Base-by-base conservation (phyloP, 2,113 vertebrate species). In the Urocitellus parryii region DNA sequence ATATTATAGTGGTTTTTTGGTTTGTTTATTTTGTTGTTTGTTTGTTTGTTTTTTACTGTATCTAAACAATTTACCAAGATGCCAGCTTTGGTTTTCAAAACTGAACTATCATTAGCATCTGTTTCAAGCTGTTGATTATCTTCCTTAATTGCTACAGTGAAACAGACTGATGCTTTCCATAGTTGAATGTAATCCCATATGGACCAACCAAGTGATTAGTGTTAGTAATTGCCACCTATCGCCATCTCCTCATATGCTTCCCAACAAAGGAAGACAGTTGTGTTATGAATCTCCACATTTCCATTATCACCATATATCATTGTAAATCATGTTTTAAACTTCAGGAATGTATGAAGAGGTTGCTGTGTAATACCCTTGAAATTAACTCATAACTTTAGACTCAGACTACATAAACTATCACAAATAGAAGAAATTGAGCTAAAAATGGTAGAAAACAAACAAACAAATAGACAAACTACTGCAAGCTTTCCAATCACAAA, bases 121-220 rank as follows among this genome's bases (percentile, higher is more conserved):
- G 65, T 74, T 74, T 87, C 63, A 95, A 93, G 65, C 81, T 37
- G 80, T 45, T 88, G 82, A 74, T 88, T 74, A 88, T 53, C 67
- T 93, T 74, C 24, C 74, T 24, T 82, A 94, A 83, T 76, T 70
- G 56, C 29, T 84, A 51, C 8, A 73, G 24, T 88, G 42, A 58
- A 79, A 76, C 9, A 70, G 48, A 56, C 78, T 83, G 17, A 18
- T 88, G 37, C 58, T 91, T 87, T 74, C 53, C 45, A 86, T 27
- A 81, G 81, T 51, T 45, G 4, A 86, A 53, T 56, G 2, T 34
- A 82, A 17, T 90, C 27, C 42, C n/a, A 39, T 58, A 63, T 51
- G 51, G 34, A 4, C 25, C 53, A 87, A 39, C 2, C 17, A 82
- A 87, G 79, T 73, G 70, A 74, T 1, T 90, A 53, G 27, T 22